Conservation (phyloP, 2,113 vertebrate species). For the Charina bottae region DNA sequence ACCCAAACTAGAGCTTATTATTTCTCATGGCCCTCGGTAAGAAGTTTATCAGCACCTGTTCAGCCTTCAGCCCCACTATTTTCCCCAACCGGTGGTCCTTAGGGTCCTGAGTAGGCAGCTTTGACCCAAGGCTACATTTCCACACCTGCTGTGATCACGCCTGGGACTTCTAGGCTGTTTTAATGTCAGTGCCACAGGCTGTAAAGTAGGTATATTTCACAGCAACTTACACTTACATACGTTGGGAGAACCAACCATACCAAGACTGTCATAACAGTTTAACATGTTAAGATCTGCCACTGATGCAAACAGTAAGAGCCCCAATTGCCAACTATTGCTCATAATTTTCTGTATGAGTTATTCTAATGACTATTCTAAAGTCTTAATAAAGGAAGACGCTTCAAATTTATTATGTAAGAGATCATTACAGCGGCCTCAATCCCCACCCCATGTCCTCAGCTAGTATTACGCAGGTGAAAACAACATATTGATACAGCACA, state of each 20-base stretch:
- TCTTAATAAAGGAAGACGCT: not conserved
- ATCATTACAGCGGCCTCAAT: not conserved
- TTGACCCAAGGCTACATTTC: not conserved
- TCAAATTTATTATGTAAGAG: not conserved
- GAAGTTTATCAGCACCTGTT: not conserved
- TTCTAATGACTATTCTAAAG: not conserved
- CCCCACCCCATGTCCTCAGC: not conserved
- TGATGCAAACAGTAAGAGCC: not conserved
- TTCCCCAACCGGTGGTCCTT: not conserved
- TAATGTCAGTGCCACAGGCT: not conserved
- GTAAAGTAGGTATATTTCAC: not conserved
- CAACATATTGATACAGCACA: not conserved
- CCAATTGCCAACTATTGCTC: not conserved
- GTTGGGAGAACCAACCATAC: not conserved
- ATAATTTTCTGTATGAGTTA: not conserved
- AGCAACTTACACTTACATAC: not conserved
- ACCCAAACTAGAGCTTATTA: too few relatives aligned
- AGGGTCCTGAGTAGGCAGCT: not conserved
- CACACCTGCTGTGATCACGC: too few relatives aligned
- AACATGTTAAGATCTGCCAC: not conserved
- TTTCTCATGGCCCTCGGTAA: not conserved
- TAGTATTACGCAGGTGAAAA: not conserved
- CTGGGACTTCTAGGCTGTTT: not conserved
- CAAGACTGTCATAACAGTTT: not conserved
- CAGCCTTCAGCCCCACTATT: not conserved